Percentiles rank a stretch among this genome's conserved stretches.
Conservation (phyloP, 2,113 vertebrate species). For the Menidia beryllina region DNA sequence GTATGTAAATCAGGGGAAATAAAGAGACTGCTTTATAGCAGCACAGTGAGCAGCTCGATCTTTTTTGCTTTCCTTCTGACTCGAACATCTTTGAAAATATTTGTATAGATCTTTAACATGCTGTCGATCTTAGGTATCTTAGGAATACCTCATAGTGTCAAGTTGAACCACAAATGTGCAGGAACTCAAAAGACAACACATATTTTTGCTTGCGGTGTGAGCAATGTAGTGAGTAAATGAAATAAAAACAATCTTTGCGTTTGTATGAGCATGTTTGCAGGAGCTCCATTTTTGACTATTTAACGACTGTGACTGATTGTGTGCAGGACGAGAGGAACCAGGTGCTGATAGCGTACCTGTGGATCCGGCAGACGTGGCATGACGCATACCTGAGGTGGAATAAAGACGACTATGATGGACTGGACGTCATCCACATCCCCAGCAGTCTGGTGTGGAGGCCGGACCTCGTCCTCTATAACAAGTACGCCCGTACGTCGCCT, state of each 20-base stretch:
- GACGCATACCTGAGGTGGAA: slow-evolving; percentile 94
- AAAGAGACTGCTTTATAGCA: not conserved
- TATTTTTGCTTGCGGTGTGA: too few species aligned
- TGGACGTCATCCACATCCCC: slow-evolving; percentile 96
- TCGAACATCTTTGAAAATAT: not conserved
- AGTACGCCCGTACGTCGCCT: slow-evolving; percentile 82
- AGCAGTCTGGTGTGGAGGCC: slow-evolving; percentile 97
- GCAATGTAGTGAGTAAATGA: too few species aligned
- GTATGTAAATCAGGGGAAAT: too few species aligned
- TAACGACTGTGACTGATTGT: slow-evolving; percentile 10
- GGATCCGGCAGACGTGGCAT: slow-evolving; percentile 97
- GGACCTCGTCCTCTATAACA: slow-evolving; percentile 96
- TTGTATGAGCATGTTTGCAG: slow-evolving; percentile 1
- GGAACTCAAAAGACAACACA: too few species aligned
- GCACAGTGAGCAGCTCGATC: not conserved
- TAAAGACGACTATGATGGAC: slow-evolving; percentile 92
- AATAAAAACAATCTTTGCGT: too few species aligned
- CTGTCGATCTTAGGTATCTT: not conserved
- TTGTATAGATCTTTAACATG: not conserved
- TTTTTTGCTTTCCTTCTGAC: not conserved
- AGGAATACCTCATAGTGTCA: too few species aligned
- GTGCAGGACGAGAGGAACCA: slow-evolving; percentile 95
- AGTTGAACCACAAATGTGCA: too few species aligned
- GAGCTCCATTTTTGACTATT: not conserved
- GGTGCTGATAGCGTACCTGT: slow-evolving; percentile 94